These are phyloP conservation scores for Oriolus oriolus DNA, from an alignment of 2,113 vertebrate genomes.

Conservation along the genomic window DNA sequence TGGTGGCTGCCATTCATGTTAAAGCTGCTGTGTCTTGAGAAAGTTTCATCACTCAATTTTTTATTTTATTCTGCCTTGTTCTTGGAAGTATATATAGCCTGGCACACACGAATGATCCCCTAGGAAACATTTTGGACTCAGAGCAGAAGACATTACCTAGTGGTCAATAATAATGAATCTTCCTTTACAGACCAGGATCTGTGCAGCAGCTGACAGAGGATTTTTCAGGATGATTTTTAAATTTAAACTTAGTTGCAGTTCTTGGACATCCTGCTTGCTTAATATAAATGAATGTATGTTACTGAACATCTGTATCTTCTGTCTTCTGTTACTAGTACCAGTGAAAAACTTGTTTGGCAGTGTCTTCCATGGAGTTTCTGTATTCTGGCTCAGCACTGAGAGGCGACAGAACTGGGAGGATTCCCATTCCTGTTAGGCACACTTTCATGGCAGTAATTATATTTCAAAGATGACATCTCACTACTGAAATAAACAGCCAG, in stretches of 20 bases:
- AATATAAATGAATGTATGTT: neutral
- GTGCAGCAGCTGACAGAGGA: neutral
- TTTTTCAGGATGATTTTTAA: neutral
- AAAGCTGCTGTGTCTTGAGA: neutral
- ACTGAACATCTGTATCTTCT: neutral
- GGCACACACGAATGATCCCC: neutral
- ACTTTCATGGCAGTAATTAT: neutral
- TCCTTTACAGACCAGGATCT: neutral
- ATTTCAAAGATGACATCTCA: neutral
- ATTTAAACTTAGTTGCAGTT: neutral
- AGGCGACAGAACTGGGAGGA: neutral
- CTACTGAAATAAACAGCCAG: neutral
- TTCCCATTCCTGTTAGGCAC: neutral
- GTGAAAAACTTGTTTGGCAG: neutral
- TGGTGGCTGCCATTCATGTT: neutral
- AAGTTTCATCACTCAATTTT: neutral
- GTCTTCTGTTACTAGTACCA: neutral
- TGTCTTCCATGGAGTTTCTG: neutral
- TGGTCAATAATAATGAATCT: neutral
- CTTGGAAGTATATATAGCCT: neutral
- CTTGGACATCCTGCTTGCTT: neutral
- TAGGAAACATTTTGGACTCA: neutral
- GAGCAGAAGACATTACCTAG: neutral
- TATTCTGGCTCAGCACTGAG: neutral
- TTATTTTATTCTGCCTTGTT: neutral